These are phyloP conservation scores for Equus przewalskii DNA, from an alignment of 2,113 vertebrate species.

Conservation along the genomic window DNA sequence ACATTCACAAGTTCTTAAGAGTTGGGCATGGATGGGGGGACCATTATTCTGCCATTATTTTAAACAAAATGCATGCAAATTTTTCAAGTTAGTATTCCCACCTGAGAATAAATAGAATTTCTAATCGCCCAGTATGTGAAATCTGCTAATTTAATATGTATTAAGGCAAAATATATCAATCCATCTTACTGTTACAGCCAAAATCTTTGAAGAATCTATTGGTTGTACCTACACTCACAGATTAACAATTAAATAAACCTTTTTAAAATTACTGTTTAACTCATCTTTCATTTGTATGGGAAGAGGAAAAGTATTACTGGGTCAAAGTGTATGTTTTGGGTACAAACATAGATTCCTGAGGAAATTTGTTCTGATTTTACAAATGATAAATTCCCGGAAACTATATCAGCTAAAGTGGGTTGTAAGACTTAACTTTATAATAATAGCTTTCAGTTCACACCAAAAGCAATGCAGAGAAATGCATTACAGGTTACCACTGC, in stretches of 20 bases:
- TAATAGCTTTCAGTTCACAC: conserved; percentile 35
- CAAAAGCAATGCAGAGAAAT: conserved; percentile 32
- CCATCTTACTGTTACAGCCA: not conserved
- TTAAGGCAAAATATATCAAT: not conserved
- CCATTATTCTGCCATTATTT: not conserved
- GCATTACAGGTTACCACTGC: not conserved
- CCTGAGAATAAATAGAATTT: conserved; percentile 27
- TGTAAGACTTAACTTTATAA: conserved; percentile 39
- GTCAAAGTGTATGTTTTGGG: conserved; percentile 34
- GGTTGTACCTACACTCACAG: conserved; percentile 52
- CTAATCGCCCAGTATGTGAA: not conserved
- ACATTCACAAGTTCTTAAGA: not conserved
- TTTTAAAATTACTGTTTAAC: not conserved
- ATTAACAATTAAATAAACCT: conserved; percentile 21
- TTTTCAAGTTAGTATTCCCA: not conserved
- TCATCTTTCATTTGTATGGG: conserved; percentile 51
- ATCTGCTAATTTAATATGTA: not conserved
- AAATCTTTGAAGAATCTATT: conserved; percentile 7
- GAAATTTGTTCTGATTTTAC: conserved; percentile 59
- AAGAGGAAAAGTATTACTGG: not conserved
- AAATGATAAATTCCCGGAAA: conserved; percentile 51
- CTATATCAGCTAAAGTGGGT: not conserved
- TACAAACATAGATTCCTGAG: conserved; percentile 23
- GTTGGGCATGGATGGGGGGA: not conserved
- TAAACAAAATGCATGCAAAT: not conserved